Percentiles rank a stretch among this genome's conserved stretches.
Conservation (phyloP, 2,888 invertebrate species). For the Choristoneura rosaceana region DNA sequence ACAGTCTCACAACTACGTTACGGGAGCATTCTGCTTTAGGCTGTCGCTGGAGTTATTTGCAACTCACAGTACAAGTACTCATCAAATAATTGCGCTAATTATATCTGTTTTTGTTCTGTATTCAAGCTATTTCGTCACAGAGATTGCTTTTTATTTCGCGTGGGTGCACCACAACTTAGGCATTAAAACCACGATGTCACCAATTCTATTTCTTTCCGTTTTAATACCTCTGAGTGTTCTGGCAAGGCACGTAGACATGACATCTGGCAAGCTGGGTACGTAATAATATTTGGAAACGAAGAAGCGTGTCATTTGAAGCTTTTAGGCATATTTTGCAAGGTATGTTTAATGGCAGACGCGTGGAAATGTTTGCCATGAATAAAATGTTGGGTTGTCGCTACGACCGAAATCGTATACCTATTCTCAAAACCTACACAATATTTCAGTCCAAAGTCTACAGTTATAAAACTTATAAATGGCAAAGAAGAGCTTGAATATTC, state of each 20-base stretch:
- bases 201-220: conserved; percentile 31
- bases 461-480: conserved; percentile 21
- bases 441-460: conserved; percentile 18
- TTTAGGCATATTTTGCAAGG: conserved; percentile 40
- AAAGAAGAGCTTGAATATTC: conserved; percentile 26
- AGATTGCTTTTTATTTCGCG: neutral
- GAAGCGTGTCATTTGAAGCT: conserved; percentile 38
- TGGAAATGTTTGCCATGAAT: conserved; percentile 35
- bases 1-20: neutral
- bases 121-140: neutral
- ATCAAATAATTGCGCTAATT: neutral
- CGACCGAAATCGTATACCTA: conserved; percentile 3
- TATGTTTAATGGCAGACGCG: conserved; percentile 35
- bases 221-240: conserved; percentile 40
- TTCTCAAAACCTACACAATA: conserved; percentile 27
- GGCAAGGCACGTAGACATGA: conserved; percentile 34
- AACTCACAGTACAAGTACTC: neutral
- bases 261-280: conserved; percentile 38
- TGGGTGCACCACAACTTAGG: neutral
- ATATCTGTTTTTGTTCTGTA: neutral
- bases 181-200: conserved; percentile 20
- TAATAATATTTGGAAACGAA: conserved; percentile 39
- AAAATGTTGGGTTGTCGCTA: conserved; percentile 27
- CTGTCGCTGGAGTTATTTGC: neutral
- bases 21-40: neutral